A percentile compares a stretch with the other conserved stretches of the same genome.
These are phyloP conservation scores for Dinothrombium tinctorium DNA, from an alignment of 1,140 invertebrate genomes.

Conservation along the genomic window DNA sequence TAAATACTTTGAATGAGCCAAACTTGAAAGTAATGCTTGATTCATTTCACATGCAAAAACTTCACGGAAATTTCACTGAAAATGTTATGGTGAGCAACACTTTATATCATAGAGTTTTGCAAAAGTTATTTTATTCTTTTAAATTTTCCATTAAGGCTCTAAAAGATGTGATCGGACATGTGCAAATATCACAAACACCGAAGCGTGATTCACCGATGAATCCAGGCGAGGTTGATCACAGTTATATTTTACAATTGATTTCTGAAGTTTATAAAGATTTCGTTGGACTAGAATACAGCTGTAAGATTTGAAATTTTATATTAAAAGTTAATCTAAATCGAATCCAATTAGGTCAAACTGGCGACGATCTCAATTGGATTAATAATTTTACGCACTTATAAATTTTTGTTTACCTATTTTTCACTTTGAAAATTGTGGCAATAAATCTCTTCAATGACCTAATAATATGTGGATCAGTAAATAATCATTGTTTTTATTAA, in stretches of 20 bases:
- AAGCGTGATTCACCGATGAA: slow-evolving; percentile 8
- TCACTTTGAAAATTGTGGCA: too few species aligned
- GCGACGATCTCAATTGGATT: not conserved
- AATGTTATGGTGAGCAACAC: slow-evolving; percentile 6
- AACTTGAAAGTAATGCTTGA: slow-evolving; percentile 10
- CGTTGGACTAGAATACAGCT: not conserved
- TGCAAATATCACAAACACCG: slow-evolving; percentile 12
- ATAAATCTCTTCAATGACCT: too few species aligned
- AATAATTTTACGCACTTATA: not conserved
- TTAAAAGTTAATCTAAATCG: too few species aligned
- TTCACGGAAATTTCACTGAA: slow-evolving; percentile 9
- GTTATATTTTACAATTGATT: slow-evolving; percentile 6
- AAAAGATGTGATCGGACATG: slow-evolving; percentile 8
- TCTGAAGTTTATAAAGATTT: not conserved
- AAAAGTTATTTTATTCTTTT: slow-evolving; percentile 2
- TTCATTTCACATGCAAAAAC: slow-evolving; percentile 9
- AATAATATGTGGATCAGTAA: too few species aligned
- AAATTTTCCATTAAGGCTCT: not conserved
- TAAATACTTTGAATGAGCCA: slow-evolving; percentile 8
- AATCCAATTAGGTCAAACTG: too few species aligned
- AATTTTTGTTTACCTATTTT: too few species aligned
- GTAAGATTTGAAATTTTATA: too few species aligned
- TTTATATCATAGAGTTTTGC: too few species aligned
- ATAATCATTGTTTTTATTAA: too few species aligned
- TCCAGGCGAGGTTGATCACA: slow-evolving; percentile 9